Evolutionary conservation across 2,113 vertebrate genomes (phyloP), one percentile per base, ranked within the genome.

Genomic region (Edolisoma coerulescens): DNA sequence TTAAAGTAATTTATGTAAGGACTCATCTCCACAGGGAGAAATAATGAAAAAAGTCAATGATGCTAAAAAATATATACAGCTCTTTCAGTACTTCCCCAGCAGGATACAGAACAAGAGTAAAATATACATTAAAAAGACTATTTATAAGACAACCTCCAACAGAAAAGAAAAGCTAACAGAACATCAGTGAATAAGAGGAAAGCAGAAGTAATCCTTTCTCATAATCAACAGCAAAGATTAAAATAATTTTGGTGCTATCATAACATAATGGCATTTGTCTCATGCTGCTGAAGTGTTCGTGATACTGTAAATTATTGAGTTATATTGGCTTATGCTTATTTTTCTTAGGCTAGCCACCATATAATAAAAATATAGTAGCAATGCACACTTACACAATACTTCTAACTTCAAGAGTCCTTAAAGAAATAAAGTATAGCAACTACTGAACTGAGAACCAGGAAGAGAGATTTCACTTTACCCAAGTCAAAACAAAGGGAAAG

Each of bases 21-120:
- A 53, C 19, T 95, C 71, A 86, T 81, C 49, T 94, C 87, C 81
- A 83, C 28, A 37, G 73, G 82, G 78, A 97, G 50, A 88, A 91
- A 79, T 76, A 95, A 89, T 69, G 64, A 84, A 95, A 95, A 96
- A 90, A 75, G 67, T 53, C 85, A 96, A 87, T 82, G 94, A 96
- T 54, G 61, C 22, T 95, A 88, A 81, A 93, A 95, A 87, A 91
- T 90, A 92, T 27, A 84, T 42, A 91, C 61, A 68, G 39, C 22
- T 78, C 47, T 83, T 53, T 75, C 89, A 82, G 44, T 83, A 82
- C 23, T 84, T 84, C 69, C 80, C 65, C 87, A 93, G 77, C 81
- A 96, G 68, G 84, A 83, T n/a, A 91, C 42, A 83, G 74, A 95
- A 75, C 21, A 87, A 80, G 35, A 90, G 33, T 80, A 91, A 95